phyloP scores from a whole-genome alignment of 2,113 vertebrate species.

The Corvus moneduloides region DNA sequence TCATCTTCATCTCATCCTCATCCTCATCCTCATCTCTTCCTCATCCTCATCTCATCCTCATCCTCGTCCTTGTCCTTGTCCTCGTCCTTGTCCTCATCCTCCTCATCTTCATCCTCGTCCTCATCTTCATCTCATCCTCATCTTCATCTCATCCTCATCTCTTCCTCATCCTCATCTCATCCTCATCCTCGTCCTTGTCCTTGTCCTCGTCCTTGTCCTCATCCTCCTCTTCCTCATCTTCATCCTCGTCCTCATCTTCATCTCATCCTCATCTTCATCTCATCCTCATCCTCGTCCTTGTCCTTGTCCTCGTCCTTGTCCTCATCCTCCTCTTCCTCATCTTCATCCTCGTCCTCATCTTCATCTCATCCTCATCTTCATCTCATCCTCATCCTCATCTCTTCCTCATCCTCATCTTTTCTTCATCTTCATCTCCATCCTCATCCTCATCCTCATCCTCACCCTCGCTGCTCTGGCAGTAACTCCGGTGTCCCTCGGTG shows the following conservation, averaged over 20 bases:
- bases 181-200: not conserved
- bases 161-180: not conserved
- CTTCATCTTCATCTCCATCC: not conserved
- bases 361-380: too few species aligned
- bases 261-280: not conserved
- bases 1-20: not conserved
- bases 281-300: not conserved
- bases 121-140: not conserved
- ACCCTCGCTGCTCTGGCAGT: not conserved
- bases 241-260: not conserved
- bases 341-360: too few species aligned
- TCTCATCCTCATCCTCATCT: not conserved
- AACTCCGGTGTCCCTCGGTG: rapidly evolving
- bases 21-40: not conserved
- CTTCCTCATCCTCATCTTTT: not conserved
- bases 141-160: not conserved
- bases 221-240: too few species aligned
- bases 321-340: too few species aligned
- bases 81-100: too few species aligned
- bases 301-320: not conserved
- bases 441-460: not conserved
- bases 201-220: not conserved
- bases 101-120: not conserved
- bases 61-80: too few species aligned
- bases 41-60: too few species aligned